Evolutionary conservation across 2,797 vertebrate species (phyloP).

Genomic region (Yasuhikotakia modesta): DNA sequence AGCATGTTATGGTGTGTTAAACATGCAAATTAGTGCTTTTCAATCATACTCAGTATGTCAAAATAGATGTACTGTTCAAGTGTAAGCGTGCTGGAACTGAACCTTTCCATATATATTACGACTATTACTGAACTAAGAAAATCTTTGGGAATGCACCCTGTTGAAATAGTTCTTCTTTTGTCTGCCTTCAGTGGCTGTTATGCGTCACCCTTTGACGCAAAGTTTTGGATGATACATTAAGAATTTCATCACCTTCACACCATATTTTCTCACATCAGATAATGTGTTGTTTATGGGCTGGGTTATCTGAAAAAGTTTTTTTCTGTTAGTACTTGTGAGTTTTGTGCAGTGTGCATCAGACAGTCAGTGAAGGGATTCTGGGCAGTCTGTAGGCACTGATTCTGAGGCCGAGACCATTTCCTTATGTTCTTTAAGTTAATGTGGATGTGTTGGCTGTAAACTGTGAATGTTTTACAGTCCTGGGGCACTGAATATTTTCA

Average conservation of each 20-base stretch:
- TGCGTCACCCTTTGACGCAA: constrained; percentile 5
- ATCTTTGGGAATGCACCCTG: background rate
- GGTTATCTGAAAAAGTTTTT: too few species aligned
- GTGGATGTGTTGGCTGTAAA: background rate
- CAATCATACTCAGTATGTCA: background rate
- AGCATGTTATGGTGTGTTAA: background rate
- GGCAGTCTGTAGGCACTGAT: too few species aligned
- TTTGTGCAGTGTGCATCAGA: too few species aligned
- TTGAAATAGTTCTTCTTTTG: background rate
- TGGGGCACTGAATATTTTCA: too few species aligned
- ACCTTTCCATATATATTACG: background rate
- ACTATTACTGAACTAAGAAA: background rate
- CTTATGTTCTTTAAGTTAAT: too few species aligned
- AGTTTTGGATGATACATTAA: background rate
- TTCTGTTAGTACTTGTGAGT: too few species aligned
- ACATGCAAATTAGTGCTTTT: background rate
- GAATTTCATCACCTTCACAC: background rate
- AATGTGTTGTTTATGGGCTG: too few species aligned
- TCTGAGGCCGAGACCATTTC: too few species aligned
- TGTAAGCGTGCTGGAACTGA: constrained; percentile 3
- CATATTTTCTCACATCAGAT: background rate
- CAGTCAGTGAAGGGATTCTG: too few species aligned
- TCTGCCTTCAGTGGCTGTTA: constrained; percentile 1
- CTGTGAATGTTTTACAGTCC: too few species aligned
- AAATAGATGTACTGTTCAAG: background rate